Percentiles rank a stretch among this genome's conserved stretches.
These are phyloP conservation scores for Azorinus chamasolen DNA, from an alignment of 2,888 invertebrate genomes.

Conservation along the genomic window DNA sequence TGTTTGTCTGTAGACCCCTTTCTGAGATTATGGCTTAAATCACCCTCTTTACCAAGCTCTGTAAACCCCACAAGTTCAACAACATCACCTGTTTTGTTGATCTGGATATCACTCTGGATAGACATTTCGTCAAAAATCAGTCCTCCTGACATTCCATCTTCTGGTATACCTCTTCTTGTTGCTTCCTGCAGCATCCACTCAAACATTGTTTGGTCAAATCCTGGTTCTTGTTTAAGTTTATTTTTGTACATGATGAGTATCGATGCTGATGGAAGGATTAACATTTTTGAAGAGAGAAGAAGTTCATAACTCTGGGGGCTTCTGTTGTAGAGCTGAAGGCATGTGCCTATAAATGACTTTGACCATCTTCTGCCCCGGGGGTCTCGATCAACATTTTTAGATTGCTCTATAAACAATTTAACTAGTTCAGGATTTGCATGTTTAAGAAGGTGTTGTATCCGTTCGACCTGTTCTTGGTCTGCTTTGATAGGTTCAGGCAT, in stretches of 20 bases:
- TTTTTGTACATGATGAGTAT: constrained; percentile 18
- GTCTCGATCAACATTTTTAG: constrained; percentile 26
- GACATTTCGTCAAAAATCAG: constrained; percentile 64
- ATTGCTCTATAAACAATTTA: constrained; percentile 37
- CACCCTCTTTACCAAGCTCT: constrained; percentile 50
- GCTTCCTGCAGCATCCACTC: constrained; percentile 64
- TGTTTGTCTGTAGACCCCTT: constrained; percentile 34
- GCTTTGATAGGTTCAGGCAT: background rate
- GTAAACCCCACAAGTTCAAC: constrained; percentile 54
- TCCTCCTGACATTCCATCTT: constrained; percentile 49
- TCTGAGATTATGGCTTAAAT: constrained; percentile 26
- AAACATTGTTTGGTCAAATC: constrained; percentile 29
- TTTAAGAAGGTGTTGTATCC: constrained; percentile 27
- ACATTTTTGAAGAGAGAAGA: too few species aligned
- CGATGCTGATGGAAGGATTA: constrained; percentile 34
- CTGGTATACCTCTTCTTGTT: constrained; percentile 26
- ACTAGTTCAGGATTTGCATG: constrained; percentile 33
- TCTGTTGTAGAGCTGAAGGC: constrained; percentile 30
- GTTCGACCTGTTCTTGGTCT: background rate
- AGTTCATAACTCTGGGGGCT: constrained; percentile 40
- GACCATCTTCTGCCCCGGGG: constrained; percentile 42
- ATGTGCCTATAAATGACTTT: constrained; percentile 21
- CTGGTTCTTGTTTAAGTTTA: constrained; percentile 53
- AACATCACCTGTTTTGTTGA: constrained; percentile 47
- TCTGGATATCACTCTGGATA: constrained; percentile 60